These are phyloP conservation scores for Chrysomela aeneicollis DNA, from an alignment of 2,888 invertebrate species.

Conservation along the genomic window DNA sequence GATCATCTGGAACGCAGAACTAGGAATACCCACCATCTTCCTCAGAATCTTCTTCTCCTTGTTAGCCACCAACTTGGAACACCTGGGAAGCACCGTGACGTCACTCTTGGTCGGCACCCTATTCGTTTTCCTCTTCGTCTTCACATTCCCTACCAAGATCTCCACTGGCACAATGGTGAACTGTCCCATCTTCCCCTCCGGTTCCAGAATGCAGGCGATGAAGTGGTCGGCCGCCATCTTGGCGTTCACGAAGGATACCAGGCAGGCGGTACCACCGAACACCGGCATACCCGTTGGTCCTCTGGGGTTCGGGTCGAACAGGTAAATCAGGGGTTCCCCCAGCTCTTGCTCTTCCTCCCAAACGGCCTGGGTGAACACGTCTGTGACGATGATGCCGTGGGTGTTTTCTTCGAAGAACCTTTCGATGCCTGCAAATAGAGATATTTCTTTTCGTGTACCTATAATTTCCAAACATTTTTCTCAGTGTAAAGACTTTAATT, in stretches of 20 bases:
- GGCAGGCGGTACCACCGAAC: constrained; percentile 64
- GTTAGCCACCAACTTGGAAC: constrained; percentile 39
- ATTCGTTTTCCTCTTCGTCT: constrained; percentile 38
- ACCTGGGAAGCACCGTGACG: constrained; percentile 37
- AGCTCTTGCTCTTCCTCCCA: constrained; percentile 61
- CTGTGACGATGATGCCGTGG: constrained; percentile 65
- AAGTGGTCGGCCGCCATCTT: constrained; percentile 65
- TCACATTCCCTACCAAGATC: constrained; percentile 49
- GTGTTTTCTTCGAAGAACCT: constrained; percentile 66
- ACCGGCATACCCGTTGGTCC: constrained; percentile 59
- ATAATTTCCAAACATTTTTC: too few relatives aligned
- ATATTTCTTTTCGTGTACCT: too few relatives aligned
- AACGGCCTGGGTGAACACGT: constrained; percentile 62
- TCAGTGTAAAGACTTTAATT: too few relatives aligned
- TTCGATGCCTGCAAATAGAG: constrained; percentile 59
- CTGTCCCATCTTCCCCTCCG: constrained; percentile 58
- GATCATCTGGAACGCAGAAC: not conserved
- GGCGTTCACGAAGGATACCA: constrained; percentile 64
- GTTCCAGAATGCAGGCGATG: constrained; percentile 63
- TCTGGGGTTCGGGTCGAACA: constrained; percentile 67
- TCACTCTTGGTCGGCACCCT: constrained; percentile 37
- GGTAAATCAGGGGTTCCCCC: constrained; percentile 65
- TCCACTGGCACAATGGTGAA: constrained; percentile 59
- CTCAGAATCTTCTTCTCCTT: constrained; percentile 46
- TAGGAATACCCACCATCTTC: constrained; percentile 44